Conservation (phyloP, 1,140 invertebrate genomes). For the Drosophila azteca region DNA sequence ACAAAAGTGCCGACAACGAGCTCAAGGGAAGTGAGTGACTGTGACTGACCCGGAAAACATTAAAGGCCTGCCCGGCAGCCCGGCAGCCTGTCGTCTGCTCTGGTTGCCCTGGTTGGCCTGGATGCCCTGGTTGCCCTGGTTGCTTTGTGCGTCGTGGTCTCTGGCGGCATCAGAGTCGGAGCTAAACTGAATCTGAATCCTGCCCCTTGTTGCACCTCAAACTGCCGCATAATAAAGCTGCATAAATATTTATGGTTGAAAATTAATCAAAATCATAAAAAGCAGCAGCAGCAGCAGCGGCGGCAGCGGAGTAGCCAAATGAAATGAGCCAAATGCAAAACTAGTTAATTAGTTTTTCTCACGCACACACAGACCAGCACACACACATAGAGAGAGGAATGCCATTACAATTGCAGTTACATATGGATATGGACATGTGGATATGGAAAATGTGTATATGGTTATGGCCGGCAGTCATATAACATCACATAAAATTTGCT, state of each 20-base stretch:
- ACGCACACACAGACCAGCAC: slow-evolving; percentile 53
- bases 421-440: slow-evolving; percentile 25
- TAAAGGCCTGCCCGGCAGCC: slow-evolving; percentile 56
- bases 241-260: slow-evolving; percentile 77
- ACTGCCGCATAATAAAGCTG: slow-evolving; percentile 57
- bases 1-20: slow-evolving; percentile 79
- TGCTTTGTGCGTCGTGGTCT: slow-evolving; percentile 48
- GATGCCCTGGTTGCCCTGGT: slow-evolving; percentile 7
- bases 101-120: slow-evolving; percentile 30
- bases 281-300: slow-evolving; percentile 18
- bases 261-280: slow-evolving; percentile 75
- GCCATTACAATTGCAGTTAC: slow-evolving; percentile 29
- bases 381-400: no score
- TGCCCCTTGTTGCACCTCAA: not conserved
- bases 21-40: slow-evolving; percentile 80
- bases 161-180: slow-evolving; percentile 9
- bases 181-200: slow-evolving; percentile 37
- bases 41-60: slow-evolving; percentile 79
- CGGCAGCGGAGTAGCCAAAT: slow-evolving; percentile 36
- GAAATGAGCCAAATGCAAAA: slow-evolving; percentile 59
- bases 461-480: slow-evolving; percentile 38
- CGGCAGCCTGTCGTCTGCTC: slow-evolving; percentile 8
- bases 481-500: slow-evolving; percentile 59
- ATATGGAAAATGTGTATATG: slow-evolving; percentile 30
- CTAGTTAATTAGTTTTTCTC: slow-evolving; percentile 78